Conservation (phyloP, 1,140 invertebrate genomes). For the Anadara kagoshimensis region DNA sequence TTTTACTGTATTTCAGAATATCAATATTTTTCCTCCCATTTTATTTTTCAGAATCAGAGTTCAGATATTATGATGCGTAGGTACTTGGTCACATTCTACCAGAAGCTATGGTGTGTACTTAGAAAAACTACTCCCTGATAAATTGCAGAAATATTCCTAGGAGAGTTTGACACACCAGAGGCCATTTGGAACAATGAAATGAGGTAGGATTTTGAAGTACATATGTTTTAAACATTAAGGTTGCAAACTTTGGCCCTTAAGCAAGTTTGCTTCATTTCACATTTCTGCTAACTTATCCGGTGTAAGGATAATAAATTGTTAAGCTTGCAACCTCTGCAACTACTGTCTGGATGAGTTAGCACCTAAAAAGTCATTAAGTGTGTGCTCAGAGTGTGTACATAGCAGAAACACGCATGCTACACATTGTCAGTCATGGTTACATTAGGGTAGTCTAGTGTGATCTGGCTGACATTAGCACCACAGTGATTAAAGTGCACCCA, state of each 20-base stretch:
- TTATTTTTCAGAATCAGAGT: slow-evolving; percentile 64
- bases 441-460: no score
- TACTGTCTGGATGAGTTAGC: no score
- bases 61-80: slow-evolving; percentile 72
- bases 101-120: slow-evolving; percentile 99
- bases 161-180: slow-evolving; percentile 99
- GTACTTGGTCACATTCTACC: slow-evolving; percentile 94
- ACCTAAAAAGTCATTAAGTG: no score
- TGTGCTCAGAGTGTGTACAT: no score
- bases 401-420: no score
- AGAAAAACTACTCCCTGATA: slow-evolving; percentile 98
- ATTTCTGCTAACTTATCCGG: background rate
- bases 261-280: background rate
- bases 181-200: slow-evolving; percentile 85
- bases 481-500: no score
- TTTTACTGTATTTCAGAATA: no score
- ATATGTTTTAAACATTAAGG: no score
- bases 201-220: slow-evolving; percentile 72
- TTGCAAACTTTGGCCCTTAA: background rate
- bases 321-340: no score
- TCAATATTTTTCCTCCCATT: no score
- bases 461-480: no score
- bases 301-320: background rate
- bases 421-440: no score
- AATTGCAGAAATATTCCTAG: slow-evolving; percentile 98